phyloP scores from a whole-genome alignment of 37 sponge, comb jelly and placozoan genomes.

The Amphimedon queenslandica region DNA sequence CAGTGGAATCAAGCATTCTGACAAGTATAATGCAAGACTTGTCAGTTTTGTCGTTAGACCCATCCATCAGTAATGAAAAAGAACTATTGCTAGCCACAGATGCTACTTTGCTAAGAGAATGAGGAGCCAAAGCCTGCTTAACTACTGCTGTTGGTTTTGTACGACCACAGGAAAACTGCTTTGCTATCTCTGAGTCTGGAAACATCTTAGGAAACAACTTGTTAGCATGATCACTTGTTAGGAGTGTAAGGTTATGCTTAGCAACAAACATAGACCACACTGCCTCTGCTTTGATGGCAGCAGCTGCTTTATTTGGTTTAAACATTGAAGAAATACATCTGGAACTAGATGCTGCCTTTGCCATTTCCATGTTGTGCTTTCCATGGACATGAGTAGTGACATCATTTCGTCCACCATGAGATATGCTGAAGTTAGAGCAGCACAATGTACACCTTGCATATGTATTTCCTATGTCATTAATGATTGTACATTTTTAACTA shows the following conservation, averaged over 20 bases:
- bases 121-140: constrained; percentile 22
- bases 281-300: constrained; percentile 16
- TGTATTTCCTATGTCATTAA: constrained; percentile 7
- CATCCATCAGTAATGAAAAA: constrained; percentile 31
- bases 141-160: constrained; percentile 45
- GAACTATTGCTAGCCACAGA: not conserved
- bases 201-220: constrained; percentile 34
- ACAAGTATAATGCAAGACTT: constrained; percentile 29
- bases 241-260: constrained; percentile 25
- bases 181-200: constrained; percentile 41
- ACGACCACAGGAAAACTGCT: constrained; percentile 37
- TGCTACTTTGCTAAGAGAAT: not conserved
- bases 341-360: not conserved
- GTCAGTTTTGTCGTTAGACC: constrained; percentile 45
- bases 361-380: constrained; percentile 1
- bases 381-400: constrained; percentile 9
- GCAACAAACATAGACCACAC: constrained; percentile 24
- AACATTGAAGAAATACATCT: not conserved
- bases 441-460: not conserved
- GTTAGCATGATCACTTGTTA: constrained; percentile 44
- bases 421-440: not conserved
- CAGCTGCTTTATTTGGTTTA: not conserved
- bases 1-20: constrained; percentile 5
- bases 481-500: not conserved
- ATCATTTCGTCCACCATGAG: not conserved